A percentile compares a stretch with the other conserved stretches of the same genome.
Conservation (phyloP, 2,797 vertebrate genomes). For the Cygnus olor region DNA sequence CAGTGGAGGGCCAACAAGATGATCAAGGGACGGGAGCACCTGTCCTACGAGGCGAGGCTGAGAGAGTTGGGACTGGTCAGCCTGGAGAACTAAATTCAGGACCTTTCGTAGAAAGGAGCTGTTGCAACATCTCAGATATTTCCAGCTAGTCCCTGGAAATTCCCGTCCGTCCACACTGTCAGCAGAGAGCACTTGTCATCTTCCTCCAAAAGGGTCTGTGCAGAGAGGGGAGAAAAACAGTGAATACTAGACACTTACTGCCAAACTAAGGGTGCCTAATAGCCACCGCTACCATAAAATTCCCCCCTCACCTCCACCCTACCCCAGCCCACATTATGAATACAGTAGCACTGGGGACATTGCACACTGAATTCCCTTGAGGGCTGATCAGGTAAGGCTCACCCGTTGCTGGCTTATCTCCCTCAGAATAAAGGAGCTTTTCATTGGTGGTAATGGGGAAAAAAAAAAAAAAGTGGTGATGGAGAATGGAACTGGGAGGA, state of each 20-base stretch:
- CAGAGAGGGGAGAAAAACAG: background rate
- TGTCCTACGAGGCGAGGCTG: background rate
- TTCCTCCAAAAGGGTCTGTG: background rate
- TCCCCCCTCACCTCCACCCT: no score
- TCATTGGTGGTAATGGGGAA: background rate
- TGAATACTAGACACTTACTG: background rate
- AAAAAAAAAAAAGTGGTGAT: background rate
- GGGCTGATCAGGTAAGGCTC: background rate
- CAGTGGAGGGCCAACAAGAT: slow-evolving; percentile 73
- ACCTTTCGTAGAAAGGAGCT: background rate
- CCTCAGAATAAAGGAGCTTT: background rate
- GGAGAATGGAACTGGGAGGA: background rate
- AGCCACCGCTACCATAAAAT: background rate
- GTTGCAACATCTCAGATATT: background rate
- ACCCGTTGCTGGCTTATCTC: background rate
- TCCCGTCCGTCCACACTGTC: background rate
- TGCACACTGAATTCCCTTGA: background rate
- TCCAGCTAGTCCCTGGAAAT: background rate
- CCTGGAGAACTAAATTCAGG: background rate
- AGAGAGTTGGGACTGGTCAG: background rate
- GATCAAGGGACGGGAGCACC: slow-evolving; percentile 72
- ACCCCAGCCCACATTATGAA: background rate
- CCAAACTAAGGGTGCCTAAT: background rate
- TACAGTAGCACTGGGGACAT: background rate
- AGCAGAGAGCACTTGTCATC: background rate